A percentile compares a stretch with the other conserved stretches of the same genome.
These are phyloP conservation scores for Willowsia nigromaculata DNA, from an alignment of 2,888 invertebrate genomes.

Conservation along the genomic window DNA sequence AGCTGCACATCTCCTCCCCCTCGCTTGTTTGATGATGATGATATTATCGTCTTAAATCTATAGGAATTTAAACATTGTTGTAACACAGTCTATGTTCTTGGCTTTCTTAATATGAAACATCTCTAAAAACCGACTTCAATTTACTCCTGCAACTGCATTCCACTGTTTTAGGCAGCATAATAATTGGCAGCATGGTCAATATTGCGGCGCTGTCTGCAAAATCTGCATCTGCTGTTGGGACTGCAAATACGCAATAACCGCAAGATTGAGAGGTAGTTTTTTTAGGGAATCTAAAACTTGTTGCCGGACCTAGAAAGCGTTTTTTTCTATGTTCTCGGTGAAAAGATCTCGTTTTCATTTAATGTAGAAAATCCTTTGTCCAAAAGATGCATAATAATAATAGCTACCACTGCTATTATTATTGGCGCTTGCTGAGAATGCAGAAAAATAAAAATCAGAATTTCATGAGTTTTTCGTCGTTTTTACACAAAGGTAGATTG, in stretches of 20 bases:
- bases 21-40: background rate
- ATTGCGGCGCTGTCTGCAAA: background rate
- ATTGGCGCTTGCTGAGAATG: background rate
- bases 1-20: background rate
- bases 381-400: background rate
- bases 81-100: conserved; percentile 2
- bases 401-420: background rate
- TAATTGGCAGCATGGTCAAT: background rate
- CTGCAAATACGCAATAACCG: background rate
- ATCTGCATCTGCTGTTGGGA: background rate
- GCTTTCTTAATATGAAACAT: background rate
- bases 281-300: background rate
- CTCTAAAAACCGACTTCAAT: background rate
- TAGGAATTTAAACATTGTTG: conserved; percentile 1
- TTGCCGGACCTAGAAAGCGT: conserved; percentile 3
- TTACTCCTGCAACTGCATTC: background rate
- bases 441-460: background rate
- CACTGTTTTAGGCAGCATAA: background rate
- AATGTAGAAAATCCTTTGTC: background rate
- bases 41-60: background rate
- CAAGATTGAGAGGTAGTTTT: background rate
- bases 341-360: background rate
- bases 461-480: background rate
- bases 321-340: conserved; percentile 13
- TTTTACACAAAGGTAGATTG: conserved; percentile 13